Conservation (phyloP, 1,140 invertebrate genomes). For the Pseudomyrmex cubaensis region DNA sequence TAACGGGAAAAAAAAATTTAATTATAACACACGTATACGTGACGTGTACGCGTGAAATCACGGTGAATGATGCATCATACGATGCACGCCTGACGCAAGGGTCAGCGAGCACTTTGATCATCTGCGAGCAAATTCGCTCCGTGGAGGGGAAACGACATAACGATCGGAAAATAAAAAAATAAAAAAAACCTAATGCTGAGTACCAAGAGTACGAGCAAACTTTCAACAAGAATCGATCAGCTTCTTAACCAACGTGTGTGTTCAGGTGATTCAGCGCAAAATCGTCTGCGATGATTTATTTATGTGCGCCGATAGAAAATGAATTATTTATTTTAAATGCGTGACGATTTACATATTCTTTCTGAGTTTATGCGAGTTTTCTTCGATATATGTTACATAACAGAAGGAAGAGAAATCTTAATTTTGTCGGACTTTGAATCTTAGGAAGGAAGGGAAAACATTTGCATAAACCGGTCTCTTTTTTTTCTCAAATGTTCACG, state of each 20-base stretch:
- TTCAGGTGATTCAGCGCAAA: neutral
- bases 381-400: too few relatives aligned
- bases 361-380: too few relatives aligned
- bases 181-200: neutral
- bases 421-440: too few relatives aligned
- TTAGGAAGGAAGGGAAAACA: too few relatives aligned
- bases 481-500: neutral
- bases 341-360: too few relatives aligned
- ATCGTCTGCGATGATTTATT: slow-evolving; percentile 12
- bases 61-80: slow-evolving; percentile 20
- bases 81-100: slow-evolving; percentile 15
- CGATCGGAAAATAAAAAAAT: neutral
- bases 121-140: neutral
- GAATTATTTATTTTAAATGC: too few relatives aligned
- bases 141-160: too few relatives aligned
- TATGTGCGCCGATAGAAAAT: neutral
- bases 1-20: too few relatives aligned
- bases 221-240: neutral
- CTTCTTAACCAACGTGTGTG: too few relatives aligned
- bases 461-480: neutral
- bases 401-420: too few relatives aligned
- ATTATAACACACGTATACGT: neutral
- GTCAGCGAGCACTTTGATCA: slow-evolving; percentile 11
- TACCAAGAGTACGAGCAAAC: neutral
- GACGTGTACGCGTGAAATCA: neutral